Evolutionary conservation across 2,888 invertebrate species (phyloP), one percentile per base, ranked within the genome.

Genomic region (Chrysolina haemoptera): DNA sequence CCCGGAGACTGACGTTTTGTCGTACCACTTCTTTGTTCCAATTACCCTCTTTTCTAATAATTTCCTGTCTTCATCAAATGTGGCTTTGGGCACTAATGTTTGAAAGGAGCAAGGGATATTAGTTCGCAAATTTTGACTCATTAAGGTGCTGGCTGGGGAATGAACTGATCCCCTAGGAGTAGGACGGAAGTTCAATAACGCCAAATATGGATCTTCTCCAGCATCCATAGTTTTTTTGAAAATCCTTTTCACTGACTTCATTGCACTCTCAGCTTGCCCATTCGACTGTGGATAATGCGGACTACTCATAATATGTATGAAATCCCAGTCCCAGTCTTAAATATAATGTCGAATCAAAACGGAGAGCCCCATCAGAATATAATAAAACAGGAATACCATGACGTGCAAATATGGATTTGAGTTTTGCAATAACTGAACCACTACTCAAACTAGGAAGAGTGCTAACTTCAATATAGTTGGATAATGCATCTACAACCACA

Each of bases 21-120:
- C 43, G 43, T 43, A 43, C 43, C 43, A 43, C 43, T 43, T 43
- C 43, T 43, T 43, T 43, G 43, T 43, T 43, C 43, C 43, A 43
- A 14, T 43, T 2, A 43, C 8, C 8, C 14, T 43, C 14, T 43
- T 43, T 43, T 43, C 43, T 43, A 43, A 43, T 14, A 43, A 43
- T 14, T 10, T 8, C 43, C 43, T 43, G 43, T 43, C 43, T 43
- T 3, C 43, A 14, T 43, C 43, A 43, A 4, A 43, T 43, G 43
- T 43, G 43, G 6, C 43, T 43, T 43, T 14, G 14, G 43, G 43
- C 8, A 43, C 43, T 8, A 43, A 43, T 43, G 43, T 43, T 43
- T 43, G 43, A 43, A 43, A 43, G 6, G 43, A 43, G 43, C 43
- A 12, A 43, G 43, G 43, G 43, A 43, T 43, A 43, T 43, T 43